Base-by-base conservation (phyloP, 2,888 invertebrate genomes). In the Harmothoe impar region DNA sequence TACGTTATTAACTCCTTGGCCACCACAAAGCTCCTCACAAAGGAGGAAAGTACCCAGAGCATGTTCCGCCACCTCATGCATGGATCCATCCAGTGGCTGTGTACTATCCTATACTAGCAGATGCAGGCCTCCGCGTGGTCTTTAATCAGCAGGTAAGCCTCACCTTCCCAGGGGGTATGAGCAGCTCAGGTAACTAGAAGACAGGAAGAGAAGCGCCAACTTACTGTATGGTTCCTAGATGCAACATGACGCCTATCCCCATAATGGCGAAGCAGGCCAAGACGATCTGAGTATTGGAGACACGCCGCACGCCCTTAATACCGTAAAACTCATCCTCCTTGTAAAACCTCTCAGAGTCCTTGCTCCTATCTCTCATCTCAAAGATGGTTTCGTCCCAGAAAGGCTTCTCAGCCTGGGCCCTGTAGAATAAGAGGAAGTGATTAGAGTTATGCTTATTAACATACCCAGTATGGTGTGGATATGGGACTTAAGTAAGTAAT, bases 211-310 rank as follows among this genome's bases (percentile, higher is more conserved):
- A 43, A 7, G 43, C 10, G 10, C 43, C 25, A 0, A 90, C 68
- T 90, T 86, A 90, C 90, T 43, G 56, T 31, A 85, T 10, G 5
- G 90, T 68, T 17, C n/a, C 56, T 15, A 62, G 31, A 72, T 90
- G 86, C 17, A 90, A 17, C 7, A 86, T 0, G 31, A 35, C 86
- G 35, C 97, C 97, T 81, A 97, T 62, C 0, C 96, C 93, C 25
- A 97, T 97, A 51, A 97, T 94, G 0, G 97, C 94, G 23, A 97
- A 92, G 91, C 97, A 97, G 33, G 97, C 94, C 3, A 96, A 92
- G 0, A 97, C 97, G 43, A 98, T 96, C 90, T 96, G 96, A 89
- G 96, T 96, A 95, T 97, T 98, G 0, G 97, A 96, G 12, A 97
- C 93, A 93, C 96, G 97, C 90, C 96, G 96, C 0, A 97, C 81